Conservation (phyloP, 2,113 vertebrate genomes). For the Atherinomorus stipes region DNA sequence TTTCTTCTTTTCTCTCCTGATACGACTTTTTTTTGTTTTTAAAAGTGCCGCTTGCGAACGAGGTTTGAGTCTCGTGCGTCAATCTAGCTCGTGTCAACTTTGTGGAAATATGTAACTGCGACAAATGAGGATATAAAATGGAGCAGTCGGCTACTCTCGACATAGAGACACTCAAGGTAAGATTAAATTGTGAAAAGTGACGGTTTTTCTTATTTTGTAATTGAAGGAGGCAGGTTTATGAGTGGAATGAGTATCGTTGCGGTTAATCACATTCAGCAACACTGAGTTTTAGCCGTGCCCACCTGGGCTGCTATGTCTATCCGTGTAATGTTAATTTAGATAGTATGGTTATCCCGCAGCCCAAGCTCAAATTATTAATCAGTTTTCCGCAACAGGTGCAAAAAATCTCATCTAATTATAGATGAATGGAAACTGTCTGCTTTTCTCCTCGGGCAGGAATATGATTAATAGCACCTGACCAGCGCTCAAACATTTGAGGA, state of each 20-base stretch:
- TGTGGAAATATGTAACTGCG: slow-evolving; percentile 69
- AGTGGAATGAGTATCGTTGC: not conserved
- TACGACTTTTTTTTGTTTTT: slow-evolving; percentile 1
- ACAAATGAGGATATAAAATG: slow-evolving; percentile 64
- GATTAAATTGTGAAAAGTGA: not conserved
- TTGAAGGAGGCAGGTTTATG: not conserved
- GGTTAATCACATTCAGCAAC: not conserved
- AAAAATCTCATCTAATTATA: slow-evolving; percentile 35
- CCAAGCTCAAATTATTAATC: slow-evolving; percentile 1
- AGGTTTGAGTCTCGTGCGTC: not conserved
- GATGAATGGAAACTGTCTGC: slow-evolving; percentile 32
- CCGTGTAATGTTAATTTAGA: not conserved
- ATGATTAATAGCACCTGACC: slow-evolving; percentile 38
- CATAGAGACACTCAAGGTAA: slow-evolving; percentile 77
- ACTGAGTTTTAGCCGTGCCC: not conserved
- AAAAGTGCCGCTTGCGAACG: not conserved
- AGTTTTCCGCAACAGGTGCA: slow-evolving; percentile 63
- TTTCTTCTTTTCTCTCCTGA: not conserved
- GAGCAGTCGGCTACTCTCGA: slow-evolving; percentile 74
- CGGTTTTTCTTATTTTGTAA: not conserved
- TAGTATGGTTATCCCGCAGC: slow-evolving; percentile 10
- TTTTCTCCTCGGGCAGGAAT: slow-evolving; percentile 21
- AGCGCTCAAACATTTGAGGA: slow-evolving; percentile 19
- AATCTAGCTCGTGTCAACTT: slow-evolving; percentile 45
- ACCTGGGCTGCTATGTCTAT: not conserved